Conservation (phyloP, 1,140 invertebrate genomes). For the Drosophila burlai region DNA sequence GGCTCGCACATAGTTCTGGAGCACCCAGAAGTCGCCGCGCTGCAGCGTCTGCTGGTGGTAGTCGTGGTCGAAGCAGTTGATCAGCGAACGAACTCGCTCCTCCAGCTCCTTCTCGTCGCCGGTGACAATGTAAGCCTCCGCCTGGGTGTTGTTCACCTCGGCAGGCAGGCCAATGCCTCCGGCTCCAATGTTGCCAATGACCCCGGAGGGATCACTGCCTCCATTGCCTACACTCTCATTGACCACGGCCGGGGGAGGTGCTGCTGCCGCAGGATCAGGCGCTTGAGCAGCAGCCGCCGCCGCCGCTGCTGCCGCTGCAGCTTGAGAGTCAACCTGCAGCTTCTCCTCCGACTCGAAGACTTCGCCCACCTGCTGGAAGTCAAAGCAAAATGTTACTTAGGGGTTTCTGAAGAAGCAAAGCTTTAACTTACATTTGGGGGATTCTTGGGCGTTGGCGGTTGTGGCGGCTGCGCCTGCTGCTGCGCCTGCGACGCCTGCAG, state of each 20-base stretch:
- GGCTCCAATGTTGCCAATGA: constrained; percentile 69
- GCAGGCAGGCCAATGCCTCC: constrained; percentile 7
- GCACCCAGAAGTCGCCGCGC: constrained; percentile 94
- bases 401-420: background rate
- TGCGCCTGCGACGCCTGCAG: constrained; percentile 54
- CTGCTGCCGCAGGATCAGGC: constrained; percentile 10
- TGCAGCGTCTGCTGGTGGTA: constrained; percentile 89
- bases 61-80: constrained; percentile 89
- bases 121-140: constrained; percentile 72
- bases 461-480: constrained; percentile 35
- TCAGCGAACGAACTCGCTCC: constrained; percentile 80
- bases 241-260: constrained; percentile 10
- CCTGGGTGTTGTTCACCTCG: constrained; percentile 71
- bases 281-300: constrained; percentile 28
- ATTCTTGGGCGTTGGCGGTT: constrained; percentile 56
- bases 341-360: constrained; percentile 61
- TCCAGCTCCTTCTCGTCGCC: constrained; percentile 82
- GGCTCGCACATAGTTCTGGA: constrained; percentile 93
- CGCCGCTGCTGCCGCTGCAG: constrained; percentile 23
- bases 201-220: constrained; percentile 27
- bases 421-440: constrained; percentile 42
- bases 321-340: constrained; percentile 17
- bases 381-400: background rate
- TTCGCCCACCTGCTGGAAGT: constrained; percentile 39
- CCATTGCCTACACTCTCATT: constrained; percentile 50